These are phyloP conservation scores for Trachemys scripta DNA, from an alignment of 2,113 vertebrate genomes.

Conservation along the genomic window DNA sequence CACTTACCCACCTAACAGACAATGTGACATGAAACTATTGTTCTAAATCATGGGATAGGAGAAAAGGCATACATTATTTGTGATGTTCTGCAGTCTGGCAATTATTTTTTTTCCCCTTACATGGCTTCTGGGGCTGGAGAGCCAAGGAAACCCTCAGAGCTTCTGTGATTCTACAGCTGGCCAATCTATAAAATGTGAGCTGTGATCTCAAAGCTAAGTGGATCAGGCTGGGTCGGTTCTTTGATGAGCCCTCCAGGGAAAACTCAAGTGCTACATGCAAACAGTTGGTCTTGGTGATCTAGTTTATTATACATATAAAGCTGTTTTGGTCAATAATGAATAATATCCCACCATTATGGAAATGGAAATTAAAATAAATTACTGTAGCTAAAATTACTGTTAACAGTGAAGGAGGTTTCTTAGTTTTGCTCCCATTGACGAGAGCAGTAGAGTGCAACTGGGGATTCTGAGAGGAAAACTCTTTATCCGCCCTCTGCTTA, in stretches of 20 bases:
- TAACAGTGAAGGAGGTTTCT: constrained; percentile 64
- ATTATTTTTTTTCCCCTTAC: neutral
- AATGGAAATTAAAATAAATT: constrained; percentile 24
- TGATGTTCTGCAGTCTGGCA: neutral
- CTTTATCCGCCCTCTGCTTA: constrained; percentile 61
- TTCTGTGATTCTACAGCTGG: neutral
- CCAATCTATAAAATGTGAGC: neutral
- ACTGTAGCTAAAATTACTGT: constrained; percentile 45
- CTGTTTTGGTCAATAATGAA: constrained; percentile 22
- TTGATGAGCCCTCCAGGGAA: constrained; percentile 8
- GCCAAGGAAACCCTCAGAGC: neutral
- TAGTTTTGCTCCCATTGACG: constrained; percentile 63
- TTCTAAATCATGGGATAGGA: neutral
- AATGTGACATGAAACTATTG: constrained; percentile 1
- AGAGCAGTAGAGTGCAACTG: constrained; percentile 60
- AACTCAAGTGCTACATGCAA: neutral
- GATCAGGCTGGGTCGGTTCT: constrained; percentile 10
- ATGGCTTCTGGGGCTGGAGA: neutral
- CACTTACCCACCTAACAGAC: neutral
- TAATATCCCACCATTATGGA: neutral
- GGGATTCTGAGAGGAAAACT: constrained; percentile 63
- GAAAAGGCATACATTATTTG: neutral
- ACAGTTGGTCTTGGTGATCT: neutral
- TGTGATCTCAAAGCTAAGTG: constrained; percentile 9
- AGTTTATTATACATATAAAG: neutral